Evolutionary conservation across 1,140 invertebrate genomes (phyloP).

Genomic region (Hydropsyche tenuis): DNA sequence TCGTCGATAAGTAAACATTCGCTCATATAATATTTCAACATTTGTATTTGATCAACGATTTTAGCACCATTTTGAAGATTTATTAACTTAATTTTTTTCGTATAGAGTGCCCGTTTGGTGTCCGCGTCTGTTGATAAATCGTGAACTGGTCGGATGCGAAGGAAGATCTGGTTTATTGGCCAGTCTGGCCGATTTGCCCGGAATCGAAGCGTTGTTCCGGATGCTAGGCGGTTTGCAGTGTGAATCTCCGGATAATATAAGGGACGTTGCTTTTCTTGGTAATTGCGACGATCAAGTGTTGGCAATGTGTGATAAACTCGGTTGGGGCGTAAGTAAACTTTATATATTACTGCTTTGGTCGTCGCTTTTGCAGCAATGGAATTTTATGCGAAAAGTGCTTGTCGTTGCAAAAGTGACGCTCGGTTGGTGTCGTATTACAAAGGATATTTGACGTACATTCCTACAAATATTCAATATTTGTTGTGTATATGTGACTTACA

Average conservation of each 20-base stretch:
- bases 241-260: constrained; percentile 67
- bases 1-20: constrained; percentile 82
- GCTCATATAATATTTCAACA: no score
- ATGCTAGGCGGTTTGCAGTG: constrained; percentile 69
- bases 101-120: constrained; percentile 74
- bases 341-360: no score
- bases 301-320: constrained; percentile 79
- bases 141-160: constrained; percentile 73
- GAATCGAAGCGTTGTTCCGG: constrained; percentile 58
- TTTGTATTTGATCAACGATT: no score
- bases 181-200: constrained; percentile 52
- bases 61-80: no score
- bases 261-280: constrained; percentile 88
- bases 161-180: constrained; percentile 61
- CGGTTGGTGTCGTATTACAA: no score
- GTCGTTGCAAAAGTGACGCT: no score
- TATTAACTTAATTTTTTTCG: no score
- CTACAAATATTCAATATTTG: constrained; percentile 23
- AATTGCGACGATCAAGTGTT: constrained; percentile 88
- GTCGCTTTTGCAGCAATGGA: no score
- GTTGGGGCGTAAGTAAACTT: constrained; percentile 73
- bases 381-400: no score
- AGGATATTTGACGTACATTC: no score
- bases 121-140: constrained; percentile 85
- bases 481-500: no score